phyloP scores from a whole-genome alignment of 2,888 invertebrate species.

The Protula sp. region DNA sequence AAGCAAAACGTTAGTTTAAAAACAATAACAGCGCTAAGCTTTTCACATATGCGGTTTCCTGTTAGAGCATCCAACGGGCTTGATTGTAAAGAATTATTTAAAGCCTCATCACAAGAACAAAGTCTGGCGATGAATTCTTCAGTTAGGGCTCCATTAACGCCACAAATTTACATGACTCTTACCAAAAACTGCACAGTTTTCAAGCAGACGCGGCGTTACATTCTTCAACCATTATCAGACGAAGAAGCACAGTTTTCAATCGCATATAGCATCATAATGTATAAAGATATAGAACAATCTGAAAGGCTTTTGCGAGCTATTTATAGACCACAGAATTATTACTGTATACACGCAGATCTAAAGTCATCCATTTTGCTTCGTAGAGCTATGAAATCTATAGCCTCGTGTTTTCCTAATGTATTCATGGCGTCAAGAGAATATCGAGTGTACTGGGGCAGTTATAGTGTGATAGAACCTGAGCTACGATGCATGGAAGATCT shows the following conservation, averaged over 20 bases:
- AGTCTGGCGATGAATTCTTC: too few species aligned
- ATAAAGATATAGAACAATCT: slow-evolving; percentile 16
- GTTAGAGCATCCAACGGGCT: too few species aligned
- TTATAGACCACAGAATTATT: slow-evolving; percentile 22
- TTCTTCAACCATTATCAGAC: slow-evolving; percentile 3
- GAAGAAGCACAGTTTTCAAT: slow-evolving; percentile 19
- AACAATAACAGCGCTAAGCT: too few species aligned
- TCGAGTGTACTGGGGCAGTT: slow-evolving; percentile 5
- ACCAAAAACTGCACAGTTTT: neutral
- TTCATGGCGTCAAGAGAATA: slow-evolving; percentile 6
- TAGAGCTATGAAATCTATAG: slow-evolving; percentile 3
- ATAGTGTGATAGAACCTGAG: slow-evolving; percentile 12
- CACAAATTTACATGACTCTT: too few species aligned
- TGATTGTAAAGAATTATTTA: too few species aligned
- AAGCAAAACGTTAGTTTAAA: too few species aligned
- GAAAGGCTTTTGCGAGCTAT: slow-evolving; percentile 18
- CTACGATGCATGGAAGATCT: slow-evolving; percentile 11
- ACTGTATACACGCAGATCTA: slow-evolving; percentile 21
- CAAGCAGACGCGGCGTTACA: neutral
- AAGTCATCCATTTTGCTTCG: slow-evolving; percentile 5
- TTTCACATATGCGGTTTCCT: too few species aligned
- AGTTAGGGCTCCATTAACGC: too few species aligned
- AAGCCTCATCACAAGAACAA: too few species aligned
- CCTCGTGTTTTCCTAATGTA: slow-evolving; percentile 17
- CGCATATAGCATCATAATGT: slow-evolving; percentile 19